Percentiles rank a stretch among this genome's conserved stretches.
phyloP scores from a whole-genome alignment of 2,888 invertebrate species.

The Stenurella melanura region DNA sequence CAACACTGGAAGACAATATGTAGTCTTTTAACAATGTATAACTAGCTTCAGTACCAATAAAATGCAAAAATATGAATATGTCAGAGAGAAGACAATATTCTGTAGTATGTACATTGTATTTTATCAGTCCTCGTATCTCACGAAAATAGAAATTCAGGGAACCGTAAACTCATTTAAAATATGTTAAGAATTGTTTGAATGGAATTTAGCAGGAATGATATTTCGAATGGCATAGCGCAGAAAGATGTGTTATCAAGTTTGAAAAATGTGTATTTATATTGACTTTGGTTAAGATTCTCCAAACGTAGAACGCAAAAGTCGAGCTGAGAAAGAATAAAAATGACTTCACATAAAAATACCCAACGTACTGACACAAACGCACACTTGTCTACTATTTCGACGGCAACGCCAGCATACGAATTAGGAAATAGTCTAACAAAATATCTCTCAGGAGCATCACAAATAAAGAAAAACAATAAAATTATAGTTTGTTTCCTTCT shows the following conservation, averaged over 20 bases:
- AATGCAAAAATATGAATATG: not conserved
- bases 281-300: conserved; percentile 63
- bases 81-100: not conserved
- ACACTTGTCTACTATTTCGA: conserved; percentile 59
- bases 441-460: conserved; percentile 55
- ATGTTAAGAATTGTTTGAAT: conserved; percentile 30
- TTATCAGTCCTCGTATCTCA: not conserved
- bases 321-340: conserved; percentile 65
- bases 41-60: too few relatives aligned
- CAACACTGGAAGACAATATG: too few relatives aligned
- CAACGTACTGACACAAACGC: conserved; percentile 59
- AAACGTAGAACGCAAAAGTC: conserved; percentile 61
- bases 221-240: conserved; percentile 28
- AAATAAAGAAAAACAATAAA: conserved; percentile 57
- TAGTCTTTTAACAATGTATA: too few relatives aligned
- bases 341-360: conserved; percentile 64
- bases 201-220: conserved; percentile 33
- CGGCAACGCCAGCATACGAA: conserved; percentile 60
- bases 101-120: not conserved
- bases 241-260: conserved; percentile 60
- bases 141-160: conserved; percentile 13
- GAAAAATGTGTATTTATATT: conserved; percentile 66
- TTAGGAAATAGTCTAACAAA: conserved; percentile 57
- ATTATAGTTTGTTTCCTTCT: conserved; percentile 50
- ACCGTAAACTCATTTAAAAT: conserved; percentile 34